Evolutionary conservation across 64 coral and sea anemone species (phyloP).

Genomic region (Cladopsammia gracilis): DNA sequence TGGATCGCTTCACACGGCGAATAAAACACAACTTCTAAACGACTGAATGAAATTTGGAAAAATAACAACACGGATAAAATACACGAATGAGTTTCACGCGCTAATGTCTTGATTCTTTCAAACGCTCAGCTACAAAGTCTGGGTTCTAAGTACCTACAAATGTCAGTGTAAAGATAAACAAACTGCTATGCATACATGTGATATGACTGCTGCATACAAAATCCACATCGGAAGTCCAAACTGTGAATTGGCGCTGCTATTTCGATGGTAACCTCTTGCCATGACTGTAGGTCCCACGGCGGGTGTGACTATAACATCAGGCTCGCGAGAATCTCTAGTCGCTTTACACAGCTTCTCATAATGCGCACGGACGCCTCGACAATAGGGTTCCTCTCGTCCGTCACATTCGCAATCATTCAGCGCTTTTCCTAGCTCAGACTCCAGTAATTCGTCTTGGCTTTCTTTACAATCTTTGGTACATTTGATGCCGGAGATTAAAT

Average conservation of each 20-base stretch:
- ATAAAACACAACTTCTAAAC: background rate
- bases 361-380: constrained; percentile 53
- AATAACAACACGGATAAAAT: constrained; percentile 6
- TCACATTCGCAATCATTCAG: constrained; percentile 75
- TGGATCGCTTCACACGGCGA: background rate
- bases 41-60: background rate
- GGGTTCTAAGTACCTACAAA: constrained; percentile 31
- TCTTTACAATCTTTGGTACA: constrained; percentile 54
- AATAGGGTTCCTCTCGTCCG: constrained; percentile 47
- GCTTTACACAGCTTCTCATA: constrained; percentile 48
- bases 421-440: constrained; percentile 12
- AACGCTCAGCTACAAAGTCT: background rate
- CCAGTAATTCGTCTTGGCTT: constrained; percentile 25
- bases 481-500: constrained; percentile 52
- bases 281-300: background rate
- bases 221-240: constrained; percentile 36
- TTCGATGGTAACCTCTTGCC: too few species aligned
- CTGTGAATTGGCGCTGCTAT: background rate
- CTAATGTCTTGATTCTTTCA: background rate
- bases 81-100: background rate
- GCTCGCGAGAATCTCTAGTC: background rate
- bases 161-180: constrained; percentile 28
- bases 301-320: background rate
- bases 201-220: constrained; percentile 24
- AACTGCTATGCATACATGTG: constrained; percentile 36